These are phyloP conservation scores for Callinectes sapidus DNA, from an alignment of 2,888 invertebrate genomes.

Conservation along the genomic window DNA sequence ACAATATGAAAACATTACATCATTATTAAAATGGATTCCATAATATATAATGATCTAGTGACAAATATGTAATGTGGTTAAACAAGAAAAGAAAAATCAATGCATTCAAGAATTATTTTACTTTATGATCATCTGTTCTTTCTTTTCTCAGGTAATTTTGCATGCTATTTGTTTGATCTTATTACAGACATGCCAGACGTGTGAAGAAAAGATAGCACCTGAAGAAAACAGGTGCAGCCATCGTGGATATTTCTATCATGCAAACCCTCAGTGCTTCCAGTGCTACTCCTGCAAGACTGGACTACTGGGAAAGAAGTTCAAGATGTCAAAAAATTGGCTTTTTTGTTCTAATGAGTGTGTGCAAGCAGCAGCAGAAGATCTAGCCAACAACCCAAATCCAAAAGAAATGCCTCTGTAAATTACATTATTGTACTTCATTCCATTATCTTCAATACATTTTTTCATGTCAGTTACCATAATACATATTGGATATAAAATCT, in stretches of 20 bases:
- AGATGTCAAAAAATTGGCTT: conserved; percentile 71
- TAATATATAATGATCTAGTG: neutral
- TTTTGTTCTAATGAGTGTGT: conserved; percentile 71
- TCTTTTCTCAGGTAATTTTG: neutral
- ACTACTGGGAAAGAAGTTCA: conserved; percentile 81
- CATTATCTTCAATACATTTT: neutral
- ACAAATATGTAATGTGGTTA: neutral
- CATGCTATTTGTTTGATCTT: neutral
- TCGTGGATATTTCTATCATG: conserved; percentile 83
- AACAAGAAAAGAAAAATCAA: neutral
- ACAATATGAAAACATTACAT: neutral
- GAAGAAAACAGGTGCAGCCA: conserved; percentile 66
- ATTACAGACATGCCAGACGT: conserved; percentile 64
- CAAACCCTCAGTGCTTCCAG: conserved; percentile 79
- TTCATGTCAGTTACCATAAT: neutral
- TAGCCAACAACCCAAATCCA: conserved; percentile 66
- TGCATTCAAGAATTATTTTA: neutral
- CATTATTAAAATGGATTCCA: neutral
- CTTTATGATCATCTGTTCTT: neutral
- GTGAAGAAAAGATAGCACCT: conserved; percentile 70
- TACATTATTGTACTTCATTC: neutral
- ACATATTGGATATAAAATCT: neutral
- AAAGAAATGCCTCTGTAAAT: conserved; percentile 40
- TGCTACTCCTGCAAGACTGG: conserved; percentile 84
- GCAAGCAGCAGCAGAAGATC: conserved; percentile 49